A percentile compares a stretch with the other conserved stretches of the same genome.
Evolutionary conservation across 2,113 vertebrate species (phyloP).

Genomic region (Saccopteryx leptura): DNA sequence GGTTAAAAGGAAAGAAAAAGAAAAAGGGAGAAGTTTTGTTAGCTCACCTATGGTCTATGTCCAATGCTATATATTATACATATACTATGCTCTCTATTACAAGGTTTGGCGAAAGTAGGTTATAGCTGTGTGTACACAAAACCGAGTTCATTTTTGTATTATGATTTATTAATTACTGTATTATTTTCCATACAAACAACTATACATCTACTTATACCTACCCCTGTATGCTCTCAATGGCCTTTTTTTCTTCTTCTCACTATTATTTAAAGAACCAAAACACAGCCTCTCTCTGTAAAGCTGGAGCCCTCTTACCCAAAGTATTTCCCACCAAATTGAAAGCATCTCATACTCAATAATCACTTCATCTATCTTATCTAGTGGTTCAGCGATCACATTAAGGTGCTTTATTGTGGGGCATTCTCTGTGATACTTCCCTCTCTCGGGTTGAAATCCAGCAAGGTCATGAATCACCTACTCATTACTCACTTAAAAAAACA

Average conservation of each 20-base stretch:
- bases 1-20: too few species aligned
- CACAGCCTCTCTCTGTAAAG: constrained; percentile 74
- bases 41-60: too few species aligned
- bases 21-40: too few species aligned
- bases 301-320: constrained; percentile 67
- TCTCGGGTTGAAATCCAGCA: constrained; percentile 70
- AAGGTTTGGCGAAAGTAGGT: background rate
- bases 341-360: constrained; percentile 82
- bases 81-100: background rate
- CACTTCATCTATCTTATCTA: constrained; percentile 81
- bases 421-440: constrained; percentile 67
- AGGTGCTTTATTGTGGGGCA: constrained; percentile 74
- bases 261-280: constrained; percentile 72
- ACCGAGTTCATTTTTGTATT: background rate
- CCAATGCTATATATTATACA: background rate
- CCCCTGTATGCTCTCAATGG: background rate
- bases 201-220: too few species aligned
- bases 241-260: constrained; percentile 44
- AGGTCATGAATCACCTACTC: constrained; percentile 65
- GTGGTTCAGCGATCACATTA: constrained; percentile 78
- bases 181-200: background rate
- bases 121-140: background rate
- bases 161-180: background rate
- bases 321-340: constrained; percentile 81
- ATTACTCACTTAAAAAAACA: background rate